Percentiles rank a stretch among this genome's conserved stretches.
phyloP scores from a whole-genome alignment of 2,113 vertebrate species.

The Circaetus gallicus region DNA sequence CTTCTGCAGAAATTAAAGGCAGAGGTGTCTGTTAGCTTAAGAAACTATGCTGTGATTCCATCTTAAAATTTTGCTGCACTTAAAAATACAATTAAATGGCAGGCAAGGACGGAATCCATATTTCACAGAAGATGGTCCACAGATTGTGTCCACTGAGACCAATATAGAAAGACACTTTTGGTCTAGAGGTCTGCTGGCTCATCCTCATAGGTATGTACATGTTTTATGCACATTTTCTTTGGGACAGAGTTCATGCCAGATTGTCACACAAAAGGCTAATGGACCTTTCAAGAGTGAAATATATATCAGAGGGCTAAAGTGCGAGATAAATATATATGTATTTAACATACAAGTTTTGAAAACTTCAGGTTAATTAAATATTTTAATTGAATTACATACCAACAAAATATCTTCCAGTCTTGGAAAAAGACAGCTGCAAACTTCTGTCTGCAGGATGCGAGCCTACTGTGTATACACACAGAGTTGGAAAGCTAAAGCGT shows the following conservation, averaged over 20 bases:
- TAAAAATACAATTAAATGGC: rapidly evolving
- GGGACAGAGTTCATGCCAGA: not conserved
- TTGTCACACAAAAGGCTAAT: not conserved
- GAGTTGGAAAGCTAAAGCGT: not conserved
- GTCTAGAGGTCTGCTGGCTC: not conserved
- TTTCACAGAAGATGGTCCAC: not conserved
- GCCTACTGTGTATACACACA: not conserved
- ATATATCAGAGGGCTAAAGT: not conserved
- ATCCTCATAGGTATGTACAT: rapidly evolving
- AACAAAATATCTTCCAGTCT: not conserved
- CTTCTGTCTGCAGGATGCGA: not conserved
- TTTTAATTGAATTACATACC: not conserved
- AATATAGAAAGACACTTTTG: not conserved
- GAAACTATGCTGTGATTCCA: not conserved
- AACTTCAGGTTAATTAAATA: not conserved
- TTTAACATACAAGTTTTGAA: not conserved
- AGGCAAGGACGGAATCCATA: not conserved
- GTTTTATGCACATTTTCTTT: not conserved
- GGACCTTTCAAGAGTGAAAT: not conserved
- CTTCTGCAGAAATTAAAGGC: not conserved
- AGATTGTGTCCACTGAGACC: not conserved
- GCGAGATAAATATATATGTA: not conserved
- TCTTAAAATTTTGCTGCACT: not conserved
- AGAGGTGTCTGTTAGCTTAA: not conserved
- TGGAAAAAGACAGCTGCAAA: not conserved